phyloP scores from a whole-genome alignment of 2,888 invertebrate species.

The Oasisia sp. region DNA sequence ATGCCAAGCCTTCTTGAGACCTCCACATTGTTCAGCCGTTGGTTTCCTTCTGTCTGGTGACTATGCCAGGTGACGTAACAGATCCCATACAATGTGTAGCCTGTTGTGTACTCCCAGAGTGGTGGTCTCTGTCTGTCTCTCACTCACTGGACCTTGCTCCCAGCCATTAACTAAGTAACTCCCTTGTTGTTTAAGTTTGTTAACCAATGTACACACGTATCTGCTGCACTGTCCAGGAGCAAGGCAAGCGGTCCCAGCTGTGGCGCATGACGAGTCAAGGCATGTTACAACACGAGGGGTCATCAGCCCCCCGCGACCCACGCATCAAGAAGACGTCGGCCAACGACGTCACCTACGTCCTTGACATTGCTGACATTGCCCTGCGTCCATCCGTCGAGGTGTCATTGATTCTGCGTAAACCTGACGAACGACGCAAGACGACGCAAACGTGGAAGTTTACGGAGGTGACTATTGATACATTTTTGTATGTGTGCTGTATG shows the following conservation, averaged over 20 bases:
- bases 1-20: too few relatives aligned
- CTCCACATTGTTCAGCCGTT: too few relatives aligned
- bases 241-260: constrained; percentile 75
- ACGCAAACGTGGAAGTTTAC: constrained; percentile 88
- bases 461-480: constrained; percentile 30
- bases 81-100: too few relatives aligned
- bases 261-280: constrained; percentile 94
- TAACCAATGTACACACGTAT: too few relatives aligned
- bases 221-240: constrained; percentile 48
- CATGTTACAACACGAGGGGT: constrained; percentile 93
- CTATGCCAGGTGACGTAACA: too few relatives aligned
- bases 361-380: constrained; percentile 89
- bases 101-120: too few relatives aligned
- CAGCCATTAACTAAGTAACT: too few relatives aligned
- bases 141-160: too few relatives aligned
- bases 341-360: constrained; percentile 69
- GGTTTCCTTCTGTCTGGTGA: too few relatives aligned
- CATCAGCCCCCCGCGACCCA: constrained; percentile 68
- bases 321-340: constrained; percentile 54
- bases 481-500: neutral
- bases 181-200: too few relatives aligned
- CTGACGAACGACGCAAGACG: constrained; percentile 83
- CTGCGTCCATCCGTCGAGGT: constrained; percentile 80
- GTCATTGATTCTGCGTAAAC: constrained; percentile 82
- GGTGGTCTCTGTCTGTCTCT: too few relatives aligned